Percentiles rank a stretch among this genome's conserved stretches.
These are phyloP conservation scores for Malurus leucopterus DNA, from an alignment of 2,797 vertebrate species.

Conservation along the genomic window DNA sequence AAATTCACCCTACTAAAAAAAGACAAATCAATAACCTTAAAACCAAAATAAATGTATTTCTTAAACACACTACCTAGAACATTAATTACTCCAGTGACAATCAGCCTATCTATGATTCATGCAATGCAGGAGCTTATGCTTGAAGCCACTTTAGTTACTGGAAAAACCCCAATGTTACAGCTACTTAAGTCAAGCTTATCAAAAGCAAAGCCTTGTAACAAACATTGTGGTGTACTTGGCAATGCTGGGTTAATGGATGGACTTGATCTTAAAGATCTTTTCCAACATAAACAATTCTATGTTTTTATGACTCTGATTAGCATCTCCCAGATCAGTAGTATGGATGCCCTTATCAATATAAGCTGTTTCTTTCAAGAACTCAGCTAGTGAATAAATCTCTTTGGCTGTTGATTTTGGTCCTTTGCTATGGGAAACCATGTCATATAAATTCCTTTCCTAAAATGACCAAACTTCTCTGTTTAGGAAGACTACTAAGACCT, in stretches of 20 bases:
- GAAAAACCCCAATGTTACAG: not conserved
- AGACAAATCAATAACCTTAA: not conserved
- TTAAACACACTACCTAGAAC: not conserved
- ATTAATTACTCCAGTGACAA: not conserved
- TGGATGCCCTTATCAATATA: not conserved
- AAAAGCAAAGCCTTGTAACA: not conserved
- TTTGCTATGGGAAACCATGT: not conserved
- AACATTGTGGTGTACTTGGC: not conserved
- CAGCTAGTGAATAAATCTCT: not conserved
- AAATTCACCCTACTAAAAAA: not conserved
- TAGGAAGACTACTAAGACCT: not conserved
- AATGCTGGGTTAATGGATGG: not conserved
- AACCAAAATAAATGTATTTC: not conserved
- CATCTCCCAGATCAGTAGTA: not conserved
- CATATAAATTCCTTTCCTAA: not conserved
- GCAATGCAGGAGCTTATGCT: not conserved
- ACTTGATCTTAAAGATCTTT: not conserved
- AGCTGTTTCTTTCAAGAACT: not conserved
- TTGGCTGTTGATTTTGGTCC: not conserved
- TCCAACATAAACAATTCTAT: not conserved
- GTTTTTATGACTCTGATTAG: not conserved
- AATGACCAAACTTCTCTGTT: not conserved
- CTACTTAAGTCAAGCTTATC: not conserved
- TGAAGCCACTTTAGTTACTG: not conserved
- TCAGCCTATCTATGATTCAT: not conserved